Base-by-base conservation (phyloP, 1,140 invertebrate genomes). In the Fopius arisanus region DNA sequence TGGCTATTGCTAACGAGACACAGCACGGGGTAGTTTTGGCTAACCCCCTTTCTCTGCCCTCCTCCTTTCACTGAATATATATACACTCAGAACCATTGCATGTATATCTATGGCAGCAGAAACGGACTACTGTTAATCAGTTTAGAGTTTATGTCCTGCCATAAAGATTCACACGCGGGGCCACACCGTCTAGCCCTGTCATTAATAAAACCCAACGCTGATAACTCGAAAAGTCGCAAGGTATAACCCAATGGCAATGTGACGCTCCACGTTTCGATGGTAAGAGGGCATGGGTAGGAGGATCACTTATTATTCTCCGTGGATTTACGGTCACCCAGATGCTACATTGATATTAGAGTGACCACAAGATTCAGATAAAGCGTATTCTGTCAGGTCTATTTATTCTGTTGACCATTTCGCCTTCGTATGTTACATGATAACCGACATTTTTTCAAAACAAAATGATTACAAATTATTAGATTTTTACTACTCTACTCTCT, bases 61-160 rank as follows among this genome's bases (percentile, higher is more conserved):
- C n/a, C 33, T 21, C 2, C 31, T 65, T 68, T 59, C 21, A 2
- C 31, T 54, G 48, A 31, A 72, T 73, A 70, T 59, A 77, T 67
- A 40, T 63, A 72, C 28, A 70, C 66, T 59, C 54, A 59, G 19
- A 67, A 63, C 82, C 81, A 84, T 84, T 85, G 80, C 82, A 86
- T 85, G 86, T 87, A 87, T 86, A 87, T 86, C 82, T 83, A 82
- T 83, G 80, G 69, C 72, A 74, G 72, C 63, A 67, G 77, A 37
- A 81, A 78, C 76, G 66, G 73, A 79, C 81, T 83, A 83, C 85
- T 84, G 87, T 88, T 88, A 88, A 88, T 88, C 87, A 88, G 87
- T 88, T 87, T 88, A 87, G 86, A 88, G 86, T 88, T 88, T 88
- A 88, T 88, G 86, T 87, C 82, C 83, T 72, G 78, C 86, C 82